Percentiles rank a stretch among this genome's conserved stretches.
phyloP scores from a whole-genome alignment of 2,113 vertebrate genomes.

The Psettodes erumei region DNA sequence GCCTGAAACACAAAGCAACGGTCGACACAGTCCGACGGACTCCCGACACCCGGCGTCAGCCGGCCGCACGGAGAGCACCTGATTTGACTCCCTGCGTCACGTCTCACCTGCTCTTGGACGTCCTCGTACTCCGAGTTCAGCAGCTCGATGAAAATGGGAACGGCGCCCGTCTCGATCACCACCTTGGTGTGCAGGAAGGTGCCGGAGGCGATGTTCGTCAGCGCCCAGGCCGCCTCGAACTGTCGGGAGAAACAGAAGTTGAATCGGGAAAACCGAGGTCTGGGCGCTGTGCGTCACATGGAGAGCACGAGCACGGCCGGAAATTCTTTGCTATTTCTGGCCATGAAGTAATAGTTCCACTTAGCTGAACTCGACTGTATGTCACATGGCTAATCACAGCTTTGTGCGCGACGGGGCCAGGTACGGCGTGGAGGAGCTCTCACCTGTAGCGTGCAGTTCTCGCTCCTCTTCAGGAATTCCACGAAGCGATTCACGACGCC shows the following conservation, averaged over 20 bases:
- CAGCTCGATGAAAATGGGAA: conserved; percentile 93
- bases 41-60: too few relatives aligned
- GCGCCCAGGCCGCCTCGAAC: conserved; percentile 94
- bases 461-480: conserved; percentile 91
- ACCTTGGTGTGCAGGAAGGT: conserved; percentile 94
- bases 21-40: neutral
- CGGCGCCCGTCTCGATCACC: conserved; percentile 93
- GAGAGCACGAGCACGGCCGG: too few relatives aligned
- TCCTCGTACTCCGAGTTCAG: conserved; percentile 93
- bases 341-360: too few relatives aligned
- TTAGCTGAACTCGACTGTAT: too few relatives aligned
- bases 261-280: too few relatives aligned
- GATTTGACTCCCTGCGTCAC: too few relatives aligned
- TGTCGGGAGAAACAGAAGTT: conserved; percentile 57
- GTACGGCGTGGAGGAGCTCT: neutral
- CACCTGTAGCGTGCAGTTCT: conserved; percentile 93
- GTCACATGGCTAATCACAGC: neutral
- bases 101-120: conserved; percentile 92
- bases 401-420: neutral
- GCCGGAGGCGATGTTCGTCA: conserved; percentile 95
- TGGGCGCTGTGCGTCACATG: too few relatives aligned
- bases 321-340: too few relatives aligned
- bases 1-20: conserved; percentile 81
- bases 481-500: conserved; percentile 93
- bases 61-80: too few relatives aligned